Conservation (phyloP, 2,888 invertebrate genomes). For the Hypselothyrea guttata region DNA sequence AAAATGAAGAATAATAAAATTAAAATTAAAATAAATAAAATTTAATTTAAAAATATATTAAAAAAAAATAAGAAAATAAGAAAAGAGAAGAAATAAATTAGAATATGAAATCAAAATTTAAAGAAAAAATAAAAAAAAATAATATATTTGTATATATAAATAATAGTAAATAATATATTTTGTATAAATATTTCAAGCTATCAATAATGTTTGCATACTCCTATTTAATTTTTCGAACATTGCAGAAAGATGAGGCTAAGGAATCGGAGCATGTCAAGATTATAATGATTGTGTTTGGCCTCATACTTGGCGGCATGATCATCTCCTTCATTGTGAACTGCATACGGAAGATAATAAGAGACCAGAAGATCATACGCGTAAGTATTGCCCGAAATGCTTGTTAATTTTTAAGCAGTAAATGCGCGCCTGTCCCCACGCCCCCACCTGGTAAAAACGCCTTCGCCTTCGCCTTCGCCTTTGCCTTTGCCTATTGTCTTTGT, state of each 20-base stretch:
- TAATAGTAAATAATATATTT: no score
- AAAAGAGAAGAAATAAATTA: no score
- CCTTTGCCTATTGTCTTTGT: background rate
- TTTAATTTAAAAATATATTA: no score
- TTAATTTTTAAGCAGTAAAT: slow-evolving; percentile 29
- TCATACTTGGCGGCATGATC: slow-evolving; percentile 94
- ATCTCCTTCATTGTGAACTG: slow-evolving; percentile 95
- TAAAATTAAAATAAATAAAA: no score
- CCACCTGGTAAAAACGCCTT: background rate
- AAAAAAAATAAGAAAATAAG: no score
- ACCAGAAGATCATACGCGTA: slow-evolving; percentile 94
- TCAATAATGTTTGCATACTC: background rate
- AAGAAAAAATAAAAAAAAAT: no score
- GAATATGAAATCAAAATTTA: no score
- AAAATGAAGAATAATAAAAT: no score
- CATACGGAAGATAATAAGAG: slow-evolving; percentile 91
- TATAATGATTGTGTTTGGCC: slow-evolving; percentile 93
- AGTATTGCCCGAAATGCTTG: slow-evolving; percentile 72
- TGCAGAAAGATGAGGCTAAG: slow-evolving; percentile 70
- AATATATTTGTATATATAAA: no score
- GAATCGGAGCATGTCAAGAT: slow-evolving; percentile 90
- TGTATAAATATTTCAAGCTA: no score
- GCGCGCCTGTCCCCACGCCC: slow-evolving; percentile 9
- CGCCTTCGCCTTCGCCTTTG: background rate
- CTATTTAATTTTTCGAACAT: background rate